Conservation (phyloP, 1,140 invertebrate genomes). For the Mylabris phalerata region DNA sequence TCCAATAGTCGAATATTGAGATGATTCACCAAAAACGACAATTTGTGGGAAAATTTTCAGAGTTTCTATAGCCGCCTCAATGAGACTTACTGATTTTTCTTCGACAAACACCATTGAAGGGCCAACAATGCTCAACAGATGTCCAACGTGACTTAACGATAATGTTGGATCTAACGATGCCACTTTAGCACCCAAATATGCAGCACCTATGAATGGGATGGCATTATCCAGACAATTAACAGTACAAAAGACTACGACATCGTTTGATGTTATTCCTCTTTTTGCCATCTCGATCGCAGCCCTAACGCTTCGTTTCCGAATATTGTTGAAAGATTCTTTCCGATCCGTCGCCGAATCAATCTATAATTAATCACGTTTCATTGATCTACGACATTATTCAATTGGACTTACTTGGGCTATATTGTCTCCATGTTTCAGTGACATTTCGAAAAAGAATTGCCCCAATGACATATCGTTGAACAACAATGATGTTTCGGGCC, state of each 20-base stretch:
- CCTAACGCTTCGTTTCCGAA: conserved; percentile 4
- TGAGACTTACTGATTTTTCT: conserved; percentile 13
- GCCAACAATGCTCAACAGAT: conserved; percentile 21
- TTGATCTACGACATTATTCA: no score
- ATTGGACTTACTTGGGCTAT: no score
- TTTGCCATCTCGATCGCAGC: conserved; percentile 1
- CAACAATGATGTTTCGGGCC: not conserved
- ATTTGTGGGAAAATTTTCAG: conserved; percentile 17
- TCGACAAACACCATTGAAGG: conserved; percentile 32
- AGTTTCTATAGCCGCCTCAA: conserved; percentile 9
- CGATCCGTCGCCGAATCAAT: not conserved
- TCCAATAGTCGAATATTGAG: conserved; percentile 11
- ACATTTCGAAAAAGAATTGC: no score
- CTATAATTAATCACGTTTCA: not conserved
- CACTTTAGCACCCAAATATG: conserved; percentile 1
- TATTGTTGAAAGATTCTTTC: conserved; percentile 6
- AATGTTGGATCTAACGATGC: conserved; percentile 26
- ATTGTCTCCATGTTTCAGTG: no score
- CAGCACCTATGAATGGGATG: conserved; percentile 2
- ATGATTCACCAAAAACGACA: conserved; percentile 18
- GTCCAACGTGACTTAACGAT: conserved; percentile 13
- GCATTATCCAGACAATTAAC: conserved; percentile 7
- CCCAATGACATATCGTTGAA: not conserved
- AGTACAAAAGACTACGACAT: conserved; percentile 4
- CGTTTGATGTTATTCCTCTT: conserved; percentile 5